Percentiles rank a stretch among this genome's conserved stretches.
Conservation (phyloP, 2,888 invertebrate genomes). For the Dryocosmus kuriphilus region DNA sequence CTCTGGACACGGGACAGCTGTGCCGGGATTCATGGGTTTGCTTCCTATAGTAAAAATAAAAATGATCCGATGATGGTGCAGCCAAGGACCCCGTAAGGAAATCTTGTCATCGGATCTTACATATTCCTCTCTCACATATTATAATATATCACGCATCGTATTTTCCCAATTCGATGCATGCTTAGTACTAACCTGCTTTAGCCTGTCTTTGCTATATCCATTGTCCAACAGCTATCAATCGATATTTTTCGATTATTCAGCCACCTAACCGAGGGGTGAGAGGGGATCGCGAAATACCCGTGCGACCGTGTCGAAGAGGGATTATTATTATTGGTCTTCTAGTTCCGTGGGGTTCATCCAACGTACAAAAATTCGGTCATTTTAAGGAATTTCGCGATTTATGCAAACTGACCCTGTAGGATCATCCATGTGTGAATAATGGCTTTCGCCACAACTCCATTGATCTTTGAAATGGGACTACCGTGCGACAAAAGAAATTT, state of each 20-base stretch:
- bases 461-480: slow-evolving; percentile 11
- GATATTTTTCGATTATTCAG: slow-evolving; percentile 56
- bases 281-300: slow-evolving; percentile 65
- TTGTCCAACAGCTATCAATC: slow-evolving; percentile 31
- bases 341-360: slow-evolving; percentile 42
- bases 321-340: slow-evolving; percentile 52
- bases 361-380: slow-evolving; percentile 25
- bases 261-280: slow-evolving; percentile 39
- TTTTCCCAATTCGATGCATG: slow-evolving; percentile 29
- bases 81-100: slow-evolving; percentile 54
- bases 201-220: not conserved
- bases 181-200: not conserved
- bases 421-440: slow-evolving; percentile 29
- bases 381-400: slow-evolving; percentile 18
- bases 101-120: slow-evolving; percentile 54
- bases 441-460: slow-evolving; percentile 9
- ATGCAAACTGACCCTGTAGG: slow-evolving; percentile 30
- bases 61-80: slow-evolving; percentile 36
- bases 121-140: slow-evolving; percentile 46
- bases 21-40: slow-evolving; percentile 43
- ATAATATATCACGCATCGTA: slow-evolving; percentile 40
- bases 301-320: slow-evolving; percentile 63
- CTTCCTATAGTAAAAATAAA: slow-evolving; percentile 25
- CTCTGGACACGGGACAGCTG: slow-evolving; percentile 75
- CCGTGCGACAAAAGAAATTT: not conserved